Evolutionary conservation across 2,113 vertebrate species (phyloP).

Genomic region (Telmatochromis sp.): DNA sequence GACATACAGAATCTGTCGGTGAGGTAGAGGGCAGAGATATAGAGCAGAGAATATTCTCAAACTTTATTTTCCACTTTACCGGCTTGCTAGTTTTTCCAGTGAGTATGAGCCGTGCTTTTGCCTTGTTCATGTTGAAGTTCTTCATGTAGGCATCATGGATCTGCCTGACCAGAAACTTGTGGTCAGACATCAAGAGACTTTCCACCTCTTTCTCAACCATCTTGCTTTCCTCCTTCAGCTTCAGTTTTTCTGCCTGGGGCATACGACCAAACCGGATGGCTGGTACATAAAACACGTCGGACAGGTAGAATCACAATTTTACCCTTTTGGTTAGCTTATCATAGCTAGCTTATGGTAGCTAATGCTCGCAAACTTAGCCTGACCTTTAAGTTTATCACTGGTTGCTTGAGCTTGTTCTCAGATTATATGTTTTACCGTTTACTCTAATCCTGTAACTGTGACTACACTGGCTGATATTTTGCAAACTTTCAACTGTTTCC

Average conservation of each 20-base stretch:
- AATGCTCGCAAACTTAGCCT: background rate
- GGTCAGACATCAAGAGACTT: conserved; percentile 74
- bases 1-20: background rate
- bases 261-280: conserved; percentile 96
- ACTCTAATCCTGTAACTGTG: background rate
- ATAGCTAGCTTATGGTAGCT: background rate
- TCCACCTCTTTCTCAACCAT: conserved; percentile 71
- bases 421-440: background rate
- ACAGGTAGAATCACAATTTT: background rate
- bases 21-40: background rate
- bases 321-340: background rate
- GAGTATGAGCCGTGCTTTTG: conserved; percentile 88
- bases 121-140: conserved; percentile 95
- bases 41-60: background rate
- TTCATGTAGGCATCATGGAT: conserved; percentile 91
- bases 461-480: background rate
- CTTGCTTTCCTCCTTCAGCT: conserved; percentile 84
- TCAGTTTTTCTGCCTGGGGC: conserved; percentile 92
- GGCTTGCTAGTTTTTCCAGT: conserved; percentile 84
- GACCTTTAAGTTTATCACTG: background rate
- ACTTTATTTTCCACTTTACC: conserved; percentile 61
- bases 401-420: background rate
- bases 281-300: conserved; percentile 26
- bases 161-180: conserved; percentile 80
- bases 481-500: background rate